phyloP scores from a whole-genome alignment of 2,797 vertebrate genomes.

The Falco columbarius region DNA sequence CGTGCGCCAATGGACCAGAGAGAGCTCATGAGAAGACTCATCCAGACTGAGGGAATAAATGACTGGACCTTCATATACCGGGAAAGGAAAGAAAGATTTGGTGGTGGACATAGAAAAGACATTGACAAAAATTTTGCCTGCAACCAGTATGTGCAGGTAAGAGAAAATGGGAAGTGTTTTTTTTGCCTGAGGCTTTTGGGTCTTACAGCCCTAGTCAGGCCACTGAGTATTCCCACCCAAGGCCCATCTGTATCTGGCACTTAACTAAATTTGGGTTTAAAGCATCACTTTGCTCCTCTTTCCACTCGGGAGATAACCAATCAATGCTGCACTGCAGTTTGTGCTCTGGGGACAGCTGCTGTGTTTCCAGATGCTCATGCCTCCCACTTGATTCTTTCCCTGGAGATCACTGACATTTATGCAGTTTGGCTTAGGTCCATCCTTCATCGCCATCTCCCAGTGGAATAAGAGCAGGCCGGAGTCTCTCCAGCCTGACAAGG shows the following conservation, averaged over 20 bases:
- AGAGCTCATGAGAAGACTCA: constrained; percentile 79
- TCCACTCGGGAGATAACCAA: fast-evolving
- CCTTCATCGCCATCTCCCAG: neutral
- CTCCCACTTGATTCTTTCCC: neutral
- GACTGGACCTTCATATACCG: constrained; percentile 45
- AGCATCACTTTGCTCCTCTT: neutral
- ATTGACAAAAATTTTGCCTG: neutral
- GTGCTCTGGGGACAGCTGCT: neutral
- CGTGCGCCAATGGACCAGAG: constrained; percentile 84
- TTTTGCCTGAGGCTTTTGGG: neutral
- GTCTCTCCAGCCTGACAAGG: neutral
- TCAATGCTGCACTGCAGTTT: fast-evolving
- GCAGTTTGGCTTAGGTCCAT: neutral
- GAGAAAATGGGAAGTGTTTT: neutral
- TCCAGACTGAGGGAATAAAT: constrained; percentile 59
- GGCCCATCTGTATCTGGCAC: neutral
- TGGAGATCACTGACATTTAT: neutral
- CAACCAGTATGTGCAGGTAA: constrained; percentile 65
- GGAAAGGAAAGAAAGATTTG: constrained; percentile 59
- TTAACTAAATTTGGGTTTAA: neutral
- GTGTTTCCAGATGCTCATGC: neutral
- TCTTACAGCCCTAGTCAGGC: neutral
- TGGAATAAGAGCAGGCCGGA: neutral
- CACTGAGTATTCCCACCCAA: neutral
- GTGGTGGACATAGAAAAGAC: neutral